Evolutionary conservation across 2,797 vertebrate genomes (phyloP).

Genomic region (Gymnothorax reevesii): DNA sequence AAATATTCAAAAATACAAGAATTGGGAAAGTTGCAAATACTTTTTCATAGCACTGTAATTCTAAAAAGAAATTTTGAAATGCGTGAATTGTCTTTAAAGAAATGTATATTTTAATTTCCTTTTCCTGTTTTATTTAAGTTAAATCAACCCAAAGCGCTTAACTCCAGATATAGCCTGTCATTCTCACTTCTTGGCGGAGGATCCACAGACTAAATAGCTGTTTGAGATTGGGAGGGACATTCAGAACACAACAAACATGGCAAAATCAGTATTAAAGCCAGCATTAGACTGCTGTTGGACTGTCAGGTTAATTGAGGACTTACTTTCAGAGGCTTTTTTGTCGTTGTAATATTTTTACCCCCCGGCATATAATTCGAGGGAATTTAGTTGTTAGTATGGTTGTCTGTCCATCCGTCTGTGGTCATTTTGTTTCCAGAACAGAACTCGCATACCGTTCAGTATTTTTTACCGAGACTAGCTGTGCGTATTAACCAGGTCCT

Average conservation of each 20-base stretch:
- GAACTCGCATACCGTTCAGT: too few species aligned
- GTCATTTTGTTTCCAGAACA: too few species aligned
- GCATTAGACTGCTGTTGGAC: neutral
- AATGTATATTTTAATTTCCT: neutral
- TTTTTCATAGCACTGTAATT: too few species aligned
- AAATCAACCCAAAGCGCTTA: neutral
- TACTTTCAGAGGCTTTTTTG: neutral
- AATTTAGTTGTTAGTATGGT: too few species aligned
- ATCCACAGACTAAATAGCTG: neutral
- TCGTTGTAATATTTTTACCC: neutral
- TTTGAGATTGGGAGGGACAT: neutral
- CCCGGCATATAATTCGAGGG: neutral
- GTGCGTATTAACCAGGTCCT: too few species aligned
- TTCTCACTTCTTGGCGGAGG: too few species aligned
- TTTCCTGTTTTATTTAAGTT: neutral
- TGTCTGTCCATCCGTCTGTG: too few species aligned
- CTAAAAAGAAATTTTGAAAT: neutral
- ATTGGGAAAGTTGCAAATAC: too few species aligned
- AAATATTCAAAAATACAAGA: too few species aligned
- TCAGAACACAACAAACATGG: neutral
- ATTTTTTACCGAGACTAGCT: too few species aligned
- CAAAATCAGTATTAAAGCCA: neutral
- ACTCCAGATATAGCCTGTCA: neutral
- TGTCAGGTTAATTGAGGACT: neutral
- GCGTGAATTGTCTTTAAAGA: neutral